A percentile compares a stretch with the other conserved stretches of the same genome.
Conservation (phyloP, 2,888 invertebrate genomes). For the Vandiemenella viatica region DNA sequence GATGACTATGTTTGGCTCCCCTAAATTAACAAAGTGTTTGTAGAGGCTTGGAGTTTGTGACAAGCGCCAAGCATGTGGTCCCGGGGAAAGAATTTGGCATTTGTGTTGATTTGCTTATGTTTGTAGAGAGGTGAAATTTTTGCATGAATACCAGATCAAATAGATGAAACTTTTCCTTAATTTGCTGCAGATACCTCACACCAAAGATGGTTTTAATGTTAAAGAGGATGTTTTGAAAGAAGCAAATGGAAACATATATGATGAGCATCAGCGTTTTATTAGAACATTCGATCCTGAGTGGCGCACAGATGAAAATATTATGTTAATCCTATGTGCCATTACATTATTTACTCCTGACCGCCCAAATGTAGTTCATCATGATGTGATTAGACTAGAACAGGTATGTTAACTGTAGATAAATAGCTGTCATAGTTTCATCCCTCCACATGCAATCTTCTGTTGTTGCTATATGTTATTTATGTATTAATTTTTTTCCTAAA, state of each 20-base stretch:
- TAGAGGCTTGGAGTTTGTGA: too few relatives aligned
- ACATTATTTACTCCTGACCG: slow-evolving; percentile 77
- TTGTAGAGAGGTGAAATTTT: neutral
- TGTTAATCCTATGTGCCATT: slow-evolving; percentile 82
- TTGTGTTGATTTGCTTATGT: neutral
- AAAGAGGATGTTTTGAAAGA: slow-evolving; percentile 81
- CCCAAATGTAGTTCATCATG: slow-evolving; percentile 61
- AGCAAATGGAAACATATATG: slow-evolving; percentile 78
- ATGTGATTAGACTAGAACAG: slow-evolving; percentile 74
- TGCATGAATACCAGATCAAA: too few relatives aligned
- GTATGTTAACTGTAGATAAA: too few relatives aligned
- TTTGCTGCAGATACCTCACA: slow-evolving; percentile 71
- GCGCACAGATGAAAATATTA: slow-evolving; percentile 76
- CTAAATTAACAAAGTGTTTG: too few relatives aligned
- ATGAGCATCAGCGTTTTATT: slow-evolving; percentile 71
- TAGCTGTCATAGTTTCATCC: too few relatives aligned
- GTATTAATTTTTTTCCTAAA: too few relatives aligned
- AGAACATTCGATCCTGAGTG: slow-evolving; percentile 73
- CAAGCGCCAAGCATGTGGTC: too few relatives aligned
- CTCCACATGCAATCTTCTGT: too few relatives aligned
- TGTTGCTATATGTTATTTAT: too few relatives aligned
- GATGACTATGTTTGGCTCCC: too few relatives aligned
- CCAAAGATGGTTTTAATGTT: slow-evolving; percentile 60
- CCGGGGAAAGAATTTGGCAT: too few relatives aligned
- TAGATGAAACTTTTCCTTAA: neutral